Evolutionary conservation across 2,888 invertebrate genomes (phyloP).

Genomic region (Chymomyza procnemis): DNA sequence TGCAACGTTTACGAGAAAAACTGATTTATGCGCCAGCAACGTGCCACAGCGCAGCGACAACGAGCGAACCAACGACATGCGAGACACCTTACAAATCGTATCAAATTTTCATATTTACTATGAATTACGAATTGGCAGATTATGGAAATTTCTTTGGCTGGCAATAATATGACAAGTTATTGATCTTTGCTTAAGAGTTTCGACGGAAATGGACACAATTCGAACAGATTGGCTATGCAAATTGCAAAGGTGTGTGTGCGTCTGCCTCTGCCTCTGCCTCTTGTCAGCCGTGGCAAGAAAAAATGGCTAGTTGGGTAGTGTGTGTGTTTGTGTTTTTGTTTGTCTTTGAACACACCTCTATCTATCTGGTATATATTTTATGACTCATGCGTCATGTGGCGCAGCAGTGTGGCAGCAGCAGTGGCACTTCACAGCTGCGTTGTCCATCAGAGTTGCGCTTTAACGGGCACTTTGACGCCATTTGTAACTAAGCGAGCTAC

Average conservation of each 20-base stretch:
- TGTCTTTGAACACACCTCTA: neutral
- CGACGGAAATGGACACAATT: neutral
- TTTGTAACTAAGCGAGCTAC: neutral
- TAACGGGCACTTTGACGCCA: neutral
- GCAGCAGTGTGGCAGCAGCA: neutral
- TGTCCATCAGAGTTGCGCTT: neutral
- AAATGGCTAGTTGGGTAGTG: neutral
- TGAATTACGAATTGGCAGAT: conserved; percentile 69
- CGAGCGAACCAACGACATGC: conserved; percentile 29
- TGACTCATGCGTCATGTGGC: neutral
- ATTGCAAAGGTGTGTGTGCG: neutral
- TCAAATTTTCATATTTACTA: conserved; percentile 64
- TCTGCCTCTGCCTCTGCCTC: neutral
- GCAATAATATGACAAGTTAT: conserved; percentile 40
- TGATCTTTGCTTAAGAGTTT: conserved; percentile 7
- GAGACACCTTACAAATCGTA: conserved; percentile 43
- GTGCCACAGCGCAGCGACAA: conserved; percentile 43
- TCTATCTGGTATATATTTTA: neutral
- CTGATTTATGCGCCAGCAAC: conserved; percentile 69
- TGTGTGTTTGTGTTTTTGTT: neutral
- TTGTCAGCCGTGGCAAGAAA: neutral
- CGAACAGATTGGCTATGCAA: neutral
- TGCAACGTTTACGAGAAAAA: conserved; percentile 54
- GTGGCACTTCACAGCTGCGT: neutral
- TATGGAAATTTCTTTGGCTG: conserved; percentile 59